A percentile compares a stretch with the other conserved stretches of the same genome.
These are phyloP conservation scores for Pseudomyrmex dendroicus DNA, from an alignment of 1,140 invertebrate genomes.

Conservation along the genomic window DNA sequence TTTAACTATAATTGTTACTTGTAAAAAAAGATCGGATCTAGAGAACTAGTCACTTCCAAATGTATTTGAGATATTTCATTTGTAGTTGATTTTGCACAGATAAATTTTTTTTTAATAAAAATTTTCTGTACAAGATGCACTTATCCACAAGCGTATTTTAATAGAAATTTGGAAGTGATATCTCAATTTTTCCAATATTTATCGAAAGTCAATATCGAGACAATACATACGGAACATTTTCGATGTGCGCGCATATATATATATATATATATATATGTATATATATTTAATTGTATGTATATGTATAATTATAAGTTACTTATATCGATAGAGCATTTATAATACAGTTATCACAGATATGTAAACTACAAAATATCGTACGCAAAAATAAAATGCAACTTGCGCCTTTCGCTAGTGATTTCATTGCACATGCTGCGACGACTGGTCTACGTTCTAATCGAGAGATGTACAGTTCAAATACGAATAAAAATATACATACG, in stretches of 20 bases:
- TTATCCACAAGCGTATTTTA: too few species aligned
- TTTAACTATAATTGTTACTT: background rate
- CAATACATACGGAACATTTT: conserved; percentile 27
- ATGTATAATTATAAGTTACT: conserved; percentile 79
- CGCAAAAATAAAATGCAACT: conserved; percentile 81
- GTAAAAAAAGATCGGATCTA: too few species aligned
- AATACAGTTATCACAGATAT: conserved; percentile 85
- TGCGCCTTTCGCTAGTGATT: conserved; percentile 72
- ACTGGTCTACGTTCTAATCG: conserved; percentile 68
- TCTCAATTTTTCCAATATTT: background rate
- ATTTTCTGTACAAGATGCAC: too few species aligned
- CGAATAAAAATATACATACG: conserved; percentile 71
- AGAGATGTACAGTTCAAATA: conserved; percentile 72
- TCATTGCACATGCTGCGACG: conserved; percentile 76
- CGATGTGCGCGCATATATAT: conserved; percentile 34
- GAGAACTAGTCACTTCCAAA: too few species aligned
- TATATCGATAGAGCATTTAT: conserved; percentile 81
- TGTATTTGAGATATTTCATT: too few species aligned
- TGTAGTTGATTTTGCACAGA: too few species aligned
- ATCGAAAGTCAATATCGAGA: conserved; percentile 24
- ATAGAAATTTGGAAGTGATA: too few species aligned
- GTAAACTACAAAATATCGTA: conserved; percentile 84
- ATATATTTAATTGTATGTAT: conserved; percentile 14
- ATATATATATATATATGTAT: conserved; percentile 47
- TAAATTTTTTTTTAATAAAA: too few species aligned